Conservation (phyloP, 30 jellyfish, hydroid and myxozoan species). For the Cassiopea xamachana region DNA sequence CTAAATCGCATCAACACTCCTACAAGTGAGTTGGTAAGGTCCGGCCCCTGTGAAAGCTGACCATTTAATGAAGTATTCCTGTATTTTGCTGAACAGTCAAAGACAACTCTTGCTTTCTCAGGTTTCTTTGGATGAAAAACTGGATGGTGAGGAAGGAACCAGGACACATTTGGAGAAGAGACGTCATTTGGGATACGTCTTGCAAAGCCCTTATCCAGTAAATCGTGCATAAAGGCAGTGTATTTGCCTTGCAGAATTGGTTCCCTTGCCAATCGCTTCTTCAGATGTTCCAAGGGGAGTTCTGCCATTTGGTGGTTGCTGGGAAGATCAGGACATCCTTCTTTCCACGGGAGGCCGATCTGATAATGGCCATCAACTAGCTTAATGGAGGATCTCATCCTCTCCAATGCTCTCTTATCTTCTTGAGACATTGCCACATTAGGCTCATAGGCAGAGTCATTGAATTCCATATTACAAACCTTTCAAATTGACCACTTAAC, state of each 20-base stretch:
- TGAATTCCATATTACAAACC: constrained; percentile 22
- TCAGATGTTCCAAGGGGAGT: constrained; percentile 18
- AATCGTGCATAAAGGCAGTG: constrained; percentile 45
- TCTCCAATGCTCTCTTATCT: constrained; percentile 46
- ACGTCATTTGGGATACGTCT: constrained; percentile 40
- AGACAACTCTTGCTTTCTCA: constrained; percentile 52
- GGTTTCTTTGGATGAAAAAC: constrained; percentile 75
- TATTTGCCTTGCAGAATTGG: constrained; percentile 15
- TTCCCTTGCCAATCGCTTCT: constrained; percentile 27
- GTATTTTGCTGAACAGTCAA: constrained; percentile 73
- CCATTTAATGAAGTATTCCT: constrained; percentile 49
- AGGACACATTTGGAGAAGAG: neutral
- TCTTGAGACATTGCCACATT: constrained; percentile 32
- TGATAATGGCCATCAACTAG: constrained; percentile 43
- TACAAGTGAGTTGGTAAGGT: constrained; percentile 49
- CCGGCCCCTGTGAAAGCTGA: constrained; percentile 64
- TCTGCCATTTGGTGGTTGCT: constrained; percentile 46
- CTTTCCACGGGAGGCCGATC: constrained; percentile 55
- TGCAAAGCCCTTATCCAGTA: constrained; percentile 22
- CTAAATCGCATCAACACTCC: constrained; percentile 65
- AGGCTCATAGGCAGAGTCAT: constrained; percentile 2
- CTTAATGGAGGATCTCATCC: constrained; percentile 6
- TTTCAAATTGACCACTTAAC: neutral
- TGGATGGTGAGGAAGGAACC: constrained; percentile 79
- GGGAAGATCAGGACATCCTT: constrained; percentile 14